phyloP scores from a whole-genome alignment of 2,797 vertebrate species.

The Cyprinodon diabolis region DNA sequence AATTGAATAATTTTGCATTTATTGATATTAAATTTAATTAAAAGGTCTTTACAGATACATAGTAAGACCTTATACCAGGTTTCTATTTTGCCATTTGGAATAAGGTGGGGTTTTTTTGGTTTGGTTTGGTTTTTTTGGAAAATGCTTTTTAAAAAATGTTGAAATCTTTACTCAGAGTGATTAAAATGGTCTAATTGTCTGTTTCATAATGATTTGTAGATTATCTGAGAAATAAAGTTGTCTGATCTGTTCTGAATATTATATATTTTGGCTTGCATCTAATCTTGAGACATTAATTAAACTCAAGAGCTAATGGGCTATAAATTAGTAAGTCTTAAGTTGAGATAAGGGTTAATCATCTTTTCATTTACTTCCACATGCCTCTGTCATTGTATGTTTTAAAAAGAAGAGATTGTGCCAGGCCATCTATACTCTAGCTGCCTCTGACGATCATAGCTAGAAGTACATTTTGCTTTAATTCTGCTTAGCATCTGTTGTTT shows the following conservation, averaged over 20 bases:
- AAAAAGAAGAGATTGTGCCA: neutral
- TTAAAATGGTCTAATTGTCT: slow-evolving; percentile 22
- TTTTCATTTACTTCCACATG: neutral
- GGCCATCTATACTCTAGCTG: neutral
- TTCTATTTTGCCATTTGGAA: no score
- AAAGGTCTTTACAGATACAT: no score
- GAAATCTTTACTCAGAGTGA: neutral
- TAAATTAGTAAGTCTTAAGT: no score
- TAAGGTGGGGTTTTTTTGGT: no score
- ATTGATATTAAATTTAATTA: no score
- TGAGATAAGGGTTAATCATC: neutral
- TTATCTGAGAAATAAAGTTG: slow-evolving; percentile 26
- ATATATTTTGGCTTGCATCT: neutral
- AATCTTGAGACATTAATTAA: neutral
- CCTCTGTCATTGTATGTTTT: neutral
- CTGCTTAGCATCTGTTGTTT: neutral
- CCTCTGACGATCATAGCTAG: slow-evolving; percentile 3
- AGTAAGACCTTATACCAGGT: no score
- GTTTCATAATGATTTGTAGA: slow-evolving; percentile 7
- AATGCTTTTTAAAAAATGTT: neutral
- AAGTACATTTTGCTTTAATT: slow-evolving; percentile 4
- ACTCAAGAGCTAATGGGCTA: neutral
- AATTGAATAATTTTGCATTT: no score
- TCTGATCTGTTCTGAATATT: slow-evolving; percentile 23
- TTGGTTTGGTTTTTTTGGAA: no score